Percentiles rank a stretch among this genome's conserved stretches.
Conservation (phyloP, 1,140 invertebrate genomes). For the Drosophila hydei region DNA sequence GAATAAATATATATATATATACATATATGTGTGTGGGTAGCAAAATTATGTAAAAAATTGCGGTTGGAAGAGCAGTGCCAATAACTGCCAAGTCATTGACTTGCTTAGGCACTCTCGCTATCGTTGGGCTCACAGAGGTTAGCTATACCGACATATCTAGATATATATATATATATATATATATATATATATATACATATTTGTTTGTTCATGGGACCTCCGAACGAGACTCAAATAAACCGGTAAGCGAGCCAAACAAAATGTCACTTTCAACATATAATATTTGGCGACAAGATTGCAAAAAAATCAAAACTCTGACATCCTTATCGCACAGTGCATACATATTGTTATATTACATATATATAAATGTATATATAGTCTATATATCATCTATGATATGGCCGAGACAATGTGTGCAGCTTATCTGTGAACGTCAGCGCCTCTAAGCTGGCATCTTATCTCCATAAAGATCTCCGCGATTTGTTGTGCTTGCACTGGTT, state of each 20-base stretch:
- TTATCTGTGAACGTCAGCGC: slow-evolving; percentile 15
- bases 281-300: slow-evolving; percentile 7
- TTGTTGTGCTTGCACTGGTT: slow-evolving; percentile 7
- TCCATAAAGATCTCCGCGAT: slow-evolving; percentile 24
- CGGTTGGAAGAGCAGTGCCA: slow-evolving; percentile 31
- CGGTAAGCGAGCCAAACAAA: slow-evolving; percentile 11
- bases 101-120: slow-evolving; percentile 39
- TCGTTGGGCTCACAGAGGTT: slow-evolving; percentile 17
- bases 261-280: slow-evolving; percentile 6
- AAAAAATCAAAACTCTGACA: slow-evolving; percentile 7
- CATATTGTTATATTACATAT: neutral
- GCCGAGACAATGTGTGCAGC: neutral
- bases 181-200: neutral
- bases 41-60: slow-evolving; percentile 43
- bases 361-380: neutral
- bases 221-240: slow-evolving; percentile 27
- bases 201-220: slow-evolving; percentile 10
- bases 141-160: no score
- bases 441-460: slow-evolving; percentile 31
- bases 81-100: slow-evolving; percentile 69
- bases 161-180: neutral
- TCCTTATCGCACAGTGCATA: slow-evolving; percentile 28
- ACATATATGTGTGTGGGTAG: neutral
- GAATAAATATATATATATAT: slow-evolving; percentile 17
- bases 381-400: slow-evolving; percentile 16